Evolutionary conservation across 2,888 invertebrate species (phyloP).

Genomic region (Lomographa bimaculata): DNA sequence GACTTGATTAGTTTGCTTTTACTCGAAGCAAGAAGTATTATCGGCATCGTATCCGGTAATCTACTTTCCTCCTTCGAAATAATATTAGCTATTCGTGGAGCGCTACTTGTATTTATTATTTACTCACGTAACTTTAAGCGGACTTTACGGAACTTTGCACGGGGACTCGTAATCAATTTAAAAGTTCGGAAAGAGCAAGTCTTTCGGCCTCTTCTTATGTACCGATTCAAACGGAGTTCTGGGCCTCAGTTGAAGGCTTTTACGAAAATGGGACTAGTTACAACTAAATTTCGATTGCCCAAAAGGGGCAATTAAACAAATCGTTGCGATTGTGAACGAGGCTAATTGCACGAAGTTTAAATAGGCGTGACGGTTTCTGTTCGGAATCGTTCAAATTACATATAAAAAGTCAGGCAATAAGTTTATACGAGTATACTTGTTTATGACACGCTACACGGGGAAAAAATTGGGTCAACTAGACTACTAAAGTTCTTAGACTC

Average conservation of each 20-base stretch:
- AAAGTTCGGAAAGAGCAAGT: constrained; percentile 52
- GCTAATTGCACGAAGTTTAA: constrained; percentile 18
- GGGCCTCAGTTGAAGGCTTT: constrained; percentile 18
- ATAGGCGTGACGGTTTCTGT: neutral
- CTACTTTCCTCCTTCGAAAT: constrained; percentile 20
- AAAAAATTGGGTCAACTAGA: too few relatives aligned
- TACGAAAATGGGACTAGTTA: constrained; percentile 31
- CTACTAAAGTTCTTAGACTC: too few relatives aligned
- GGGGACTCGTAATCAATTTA: constrained; percentile 61
- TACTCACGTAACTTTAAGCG: constrained; percentile 45
- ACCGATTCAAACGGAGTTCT: constrained; percentile 37
- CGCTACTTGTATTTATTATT: constrained; percentile 52
- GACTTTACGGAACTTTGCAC: constrained; percentile 37
- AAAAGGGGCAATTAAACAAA: constrained; percentile 24
- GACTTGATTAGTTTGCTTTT: too few relatives aligned
- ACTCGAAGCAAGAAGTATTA: too few relatives aligned
- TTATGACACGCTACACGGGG: too few relatives aligned
- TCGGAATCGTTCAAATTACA: too few relatives aligned
- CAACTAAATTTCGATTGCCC: constrained; percentile 20
- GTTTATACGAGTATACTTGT: too few relatives aligned
- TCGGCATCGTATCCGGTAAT: constrained; percentile 15
- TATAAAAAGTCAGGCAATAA: too few relatives aligned
- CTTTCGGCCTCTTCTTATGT: constrained; percentile 40
- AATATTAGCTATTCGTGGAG: constrained; percentile 34
- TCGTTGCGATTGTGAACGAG: constrained; percentile 19